Evolutionary conservation across 2,113 vertebrate genomes (phyloP).

Genomic region (Eurypyga helias): DNA sequence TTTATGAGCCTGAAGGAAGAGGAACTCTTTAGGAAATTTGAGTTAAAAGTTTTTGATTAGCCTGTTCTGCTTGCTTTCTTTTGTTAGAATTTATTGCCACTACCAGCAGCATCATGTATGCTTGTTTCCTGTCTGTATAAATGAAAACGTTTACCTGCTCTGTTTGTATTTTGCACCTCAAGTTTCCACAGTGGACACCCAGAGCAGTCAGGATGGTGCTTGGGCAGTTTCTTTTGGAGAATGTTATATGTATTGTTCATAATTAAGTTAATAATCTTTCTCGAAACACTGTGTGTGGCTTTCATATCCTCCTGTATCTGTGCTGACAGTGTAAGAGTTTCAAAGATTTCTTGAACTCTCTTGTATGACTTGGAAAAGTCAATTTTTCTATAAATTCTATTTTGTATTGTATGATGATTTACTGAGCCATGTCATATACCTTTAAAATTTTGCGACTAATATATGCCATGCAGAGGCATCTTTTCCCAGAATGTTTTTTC

Average conservation of each 20-base stretch:
- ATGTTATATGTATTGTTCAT: not conserved
- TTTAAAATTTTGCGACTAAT: not conserved
- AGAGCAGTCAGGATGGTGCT: not conserved
- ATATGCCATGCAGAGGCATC: not conserved
- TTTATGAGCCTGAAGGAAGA: not conserved
- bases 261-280: not conserved
- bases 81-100: not conserved
- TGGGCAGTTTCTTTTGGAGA: not conserved
- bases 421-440: not conserved
- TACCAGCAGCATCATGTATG: not conserved
- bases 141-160: not conserved
- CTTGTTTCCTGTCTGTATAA: not conserved
- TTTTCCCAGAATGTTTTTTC: not conserved
- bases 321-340: not conserved
- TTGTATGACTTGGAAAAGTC: not conserved
- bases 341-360: not conserved
- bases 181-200: not conserved
- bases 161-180: not conserved
- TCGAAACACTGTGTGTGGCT: not conserved
- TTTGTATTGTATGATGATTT: not conserved
- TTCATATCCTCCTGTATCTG: not conserved
- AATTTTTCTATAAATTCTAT: not conserved
- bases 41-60: not conserved
- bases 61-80: not conserved
- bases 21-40: not conserved